phyloP scores from a whole-genome alignment of 2,113 vertebrate species.

The Cebidichthys violaceus region DNA sequence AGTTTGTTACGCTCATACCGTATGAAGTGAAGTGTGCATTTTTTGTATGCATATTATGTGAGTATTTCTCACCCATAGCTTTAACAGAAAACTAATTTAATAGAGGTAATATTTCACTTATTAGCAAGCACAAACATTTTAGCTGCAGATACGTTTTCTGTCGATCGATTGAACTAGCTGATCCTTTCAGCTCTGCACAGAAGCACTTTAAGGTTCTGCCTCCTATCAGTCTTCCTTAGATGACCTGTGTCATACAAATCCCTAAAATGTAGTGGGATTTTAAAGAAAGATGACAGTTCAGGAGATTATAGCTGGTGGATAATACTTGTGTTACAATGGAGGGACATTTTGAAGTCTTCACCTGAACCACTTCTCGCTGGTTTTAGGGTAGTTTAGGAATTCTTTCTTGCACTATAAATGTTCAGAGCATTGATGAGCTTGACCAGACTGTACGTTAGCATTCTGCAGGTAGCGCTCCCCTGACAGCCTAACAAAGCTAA shows the following conservation, averaged over 20 bases:
- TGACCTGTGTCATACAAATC: neutral
- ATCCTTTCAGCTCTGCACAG: neutral
- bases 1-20: neutral
- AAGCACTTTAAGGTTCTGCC: neutral
- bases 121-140: neutral
- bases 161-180: neutral
- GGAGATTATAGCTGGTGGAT: neutral
- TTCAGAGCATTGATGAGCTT: neutral
- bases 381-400: neutral
- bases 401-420: neutral
- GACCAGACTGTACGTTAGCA: neutral
- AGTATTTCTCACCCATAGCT: neutral
- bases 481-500: constrained; percentile 3
- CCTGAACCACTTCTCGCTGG: neutral
- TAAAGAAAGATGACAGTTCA: neutral
- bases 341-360: neutral
- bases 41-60: neutral
- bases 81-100: neutral
- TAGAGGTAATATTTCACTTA: neutral
- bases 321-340: neutral
- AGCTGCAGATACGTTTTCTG: neutral
- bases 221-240: neutral
- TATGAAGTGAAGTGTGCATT: neutral
- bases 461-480: neutral
- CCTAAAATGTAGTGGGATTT: neutral